Conservation (phyloP, 1,140 invertebrate genomes). For the Popillia japonica region DNA sequence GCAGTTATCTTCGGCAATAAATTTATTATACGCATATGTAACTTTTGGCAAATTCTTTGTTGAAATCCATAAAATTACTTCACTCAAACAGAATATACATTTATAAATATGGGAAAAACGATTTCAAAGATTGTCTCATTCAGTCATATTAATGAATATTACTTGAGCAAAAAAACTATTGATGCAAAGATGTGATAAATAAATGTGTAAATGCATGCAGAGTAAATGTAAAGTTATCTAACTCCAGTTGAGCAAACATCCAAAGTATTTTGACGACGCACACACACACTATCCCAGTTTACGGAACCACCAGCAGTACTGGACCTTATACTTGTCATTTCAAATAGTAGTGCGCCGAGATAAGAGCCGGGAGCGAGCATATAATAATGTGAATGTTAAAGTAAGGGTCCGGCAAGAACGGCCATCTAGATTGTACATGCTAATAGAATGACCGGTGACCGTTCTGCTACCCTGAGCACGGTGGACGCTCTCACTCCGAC, state of each 20-base stretch:
- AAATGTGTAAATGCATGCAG: not conserved
- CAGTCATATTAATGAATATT: too few relatives aligned
- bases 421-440: constrained; percentile 61
- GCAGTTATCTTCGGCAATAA: too few relatives aligned
- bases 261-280: constrained; percentile 33
- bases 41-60: too few relatives aligned
- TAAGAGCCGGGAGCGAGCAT: constrained; percentile 50
- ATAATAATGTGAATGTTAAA: constrained; percentile 57
- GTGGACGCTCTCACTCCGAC: constrained; percentile 40
- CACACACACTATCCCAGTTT: constrained; percentile 21
- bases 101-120: too few relatives aligned
- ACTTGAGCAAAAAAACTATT: too few relatives aligned
- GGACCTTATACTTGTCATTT: constrained; percentile 35
- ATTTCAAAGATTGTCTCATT: too few relatives aligned
- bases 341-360: constrained; percentile 44
- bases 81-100: too few relatives aligned
- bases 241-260: constrained; percentile 34
- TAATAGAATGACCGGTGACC: constrained; percentile 61
- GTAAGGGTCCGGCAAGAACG: constrained; percentile 56
- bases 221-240: constrained; percentile 35
- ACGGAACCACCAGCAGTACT: not conserved
- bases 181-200: too few relatives aligned
- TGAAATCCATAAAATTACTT: too few relatives aligned
- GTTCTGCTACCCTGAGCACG: constrained; percentile 48
- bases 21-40: too few relatives aligned